Base-by-base conservation (phyloP, 2,888 invertebrate species). In the Keiferia lycopersicella region DNA sequence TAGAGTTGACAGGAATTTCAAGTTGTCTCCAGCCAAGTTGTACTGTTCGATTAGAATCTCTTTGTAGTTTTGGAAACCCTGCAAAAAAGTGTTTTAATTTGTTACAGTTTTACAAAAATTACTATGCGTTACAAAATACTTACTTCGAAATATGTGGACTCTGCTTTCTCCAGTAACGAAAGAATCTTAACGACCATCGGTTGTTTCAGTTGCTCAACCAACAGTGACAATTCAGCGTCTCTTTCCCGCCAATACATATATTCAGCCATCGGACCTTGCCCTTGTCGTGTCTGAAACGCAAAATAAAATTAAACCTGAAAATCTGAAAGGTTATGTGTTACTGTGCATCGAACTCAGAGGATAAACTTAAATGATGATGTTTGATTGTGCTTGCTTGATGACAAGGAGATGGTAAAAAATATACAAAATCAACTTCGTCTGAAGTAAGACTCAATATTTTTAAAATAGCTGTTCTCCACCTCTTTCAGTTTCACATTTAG, bases 191-290 rank as follows among this genome's bases (percentile, higher is more conserved):
- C 88, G 0, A 96, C 94, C 69, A 92, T 92, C 0, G 95, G 94
- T 48, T 95, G 94, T 76, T 96, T 96, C 48, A 98, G 85, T 79
- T 98, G 97, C 73, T 98, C 97, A 22, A 95, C 94, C 0, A 97
- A 86, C 30, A 95, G 91, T 64, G 96, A 96, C 22, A 97, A 89
- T 63, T 95, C 95, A 0, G 95, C 94, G 78, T 97, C 96, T 68
- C 96, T 92, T 74, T 96, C 95, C 62, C 96, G 93, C 98, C 98
- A 98, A 74, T 96, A 96, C 67, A 95, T 95, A 77, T 96, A 96
- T 80, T 98, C 98, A 0, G 96, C 95, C 63, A 98, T 93, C 0
- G 98, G 97, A 0, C 96, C 96, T 66, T 95, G 93, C 0, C 95
- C 96, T 57, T 93, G 93, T 0, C 94, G 93, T 65, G 92, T 84